Conservation (phyloP, 2,888 invertebrate genomes). For the Drosophila aldrichi region DNA sequence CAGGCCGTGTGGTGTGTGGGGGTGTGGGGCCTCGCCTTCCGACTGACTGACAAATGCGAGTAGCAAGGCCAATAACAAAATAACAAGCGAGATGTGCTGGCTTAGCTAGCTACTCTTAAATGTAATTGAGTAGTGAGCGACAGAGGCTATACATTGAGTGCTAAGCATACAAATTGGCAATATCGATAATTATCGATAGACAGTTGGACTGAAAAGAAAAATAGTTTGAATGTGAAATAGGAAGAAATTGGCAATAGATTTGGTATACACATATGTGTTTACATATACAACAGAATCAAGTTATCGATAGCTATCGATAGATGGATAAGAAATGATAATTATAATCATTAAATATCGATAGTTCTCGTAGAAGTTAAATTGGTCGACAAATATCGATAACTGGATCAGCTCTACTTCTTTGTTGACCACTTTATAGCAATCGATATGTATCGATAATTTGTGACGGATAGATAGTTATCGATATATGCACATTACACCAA, state of each 20-base stretch:
- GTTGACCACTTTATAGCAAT: neutral
- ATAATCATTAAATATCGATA: no score
- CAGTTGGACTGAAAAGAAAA: no score
- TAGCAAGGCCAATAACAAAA: slow-evolving; percentile 16
- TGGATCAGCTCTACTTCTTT: no score
- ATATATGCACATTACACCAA: no score
- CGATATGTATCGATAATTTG: neutral
- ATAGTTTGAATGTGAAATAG: neutral
- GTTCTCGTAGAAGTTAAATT: no score
- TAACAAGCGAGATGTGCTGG: neutral
- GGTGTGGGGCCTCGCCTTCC: neutral
- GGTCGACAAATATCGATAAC: no score
- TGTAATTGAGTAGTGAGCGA: slow-evolving; percentile 12
- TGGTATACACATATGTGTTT: no score
- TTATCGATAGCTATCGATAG: neutral
- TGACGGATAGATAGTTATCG: no score
- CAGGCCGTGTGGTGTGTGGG: no score
- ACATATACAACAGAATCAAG: no score
- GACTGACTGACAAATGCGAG: slow-evolving; percentile 16
- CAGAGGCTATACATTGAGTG: neutral
- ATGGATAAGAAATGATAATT: neutral
- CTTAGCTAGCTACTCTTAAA: slow-evolving; percentile 15
- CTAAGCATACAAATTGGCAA: neutral
- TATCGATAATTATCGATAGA: slow-evolving; percentile 28
- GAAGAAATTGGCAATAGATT: no score